Base-by-base conservation (phyloP, 1,140 invertebrate species). In the Penaeus vannamei region DNA sequence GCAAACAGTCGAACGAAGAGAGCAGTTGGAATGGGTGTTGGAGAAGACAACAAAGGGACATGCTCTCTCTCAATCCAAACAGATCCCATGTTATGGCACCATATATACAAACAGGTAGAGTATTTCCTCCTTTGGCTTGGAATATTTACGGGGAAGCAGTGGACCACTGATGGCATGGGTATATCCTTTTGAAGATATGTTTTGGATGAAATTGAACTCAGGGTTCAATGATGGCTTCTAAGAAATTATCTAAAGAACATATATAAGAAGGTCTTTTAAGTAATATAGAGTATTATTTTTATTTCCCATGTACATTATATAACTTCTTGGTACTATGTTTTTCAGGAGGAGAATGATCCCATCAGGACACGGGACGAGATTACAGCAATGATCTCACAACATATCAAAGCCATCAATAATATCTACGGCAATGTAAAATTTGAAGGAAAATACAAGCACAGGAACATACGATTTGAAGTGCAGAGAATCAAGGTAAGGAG, bases 41-140 rank as follows among this genome's bases (percentile, higher is more conserved):
- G 94, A 90, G 95, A 95, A 91, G 95, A 96, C 92, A 95, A 96
- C 92, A 97, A 97, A 85, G 92, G 93, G 93, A 97, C 96, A 46
- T 99, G 98, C 93, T 98, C 97, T 59, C 95, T 99, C 23, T 99
- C 98, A 93, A 98, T 99, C 93, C 98, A 99, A 94, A 99, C 98
- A 20, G 98, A 99, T 95, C 98, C 98, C 90, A 95, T 98, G 87
- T 97, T 99, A 92, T 99, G 98, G 97, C 95, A 96, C 92, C 97
- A 99, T 92, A 97, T 99, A 92, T 93, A 94, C 46, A 94, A 95
- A 91, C 94, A 95, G 93, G 95, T 95, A 93, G 53, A 53, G 53
- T 53, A 53, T 53, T 42, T 42, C 8, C 4, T 42, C 36, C 36
- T 42, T 53, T 53, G 53, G 53, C 12, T 17, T 53, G 17, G 14